Conservation (phyloP, 2,888 invertebrate species). For the Oeneis ivallda region DNA sequence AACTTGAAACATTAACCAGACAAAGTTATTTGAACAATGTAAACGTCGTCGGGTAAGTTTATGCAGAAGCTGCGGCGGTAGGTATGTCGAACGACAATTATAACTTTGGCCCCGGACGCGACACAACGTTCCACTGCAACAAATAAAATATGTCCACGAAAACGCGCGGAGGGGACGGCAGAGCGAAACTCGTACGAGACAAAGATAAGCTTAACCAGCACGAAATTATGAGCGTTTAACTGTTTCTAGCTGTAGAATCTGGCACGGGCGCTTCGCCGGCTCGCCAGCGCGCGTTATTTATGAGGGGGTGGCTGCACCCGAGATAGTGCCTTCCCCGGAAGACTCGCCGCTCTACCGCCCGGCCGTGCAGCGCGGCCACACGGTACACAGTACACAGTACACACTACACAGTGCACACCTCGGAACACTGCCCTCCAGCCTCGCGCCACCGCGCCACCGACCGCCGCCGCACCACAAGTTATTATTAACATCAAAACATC, state of each 20-base stretch:
- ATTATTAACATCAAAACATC: background rate
- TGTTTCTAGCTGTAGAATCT: conserved; percentile 82
- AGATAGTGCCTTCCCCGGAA: conserved; percentile 80
- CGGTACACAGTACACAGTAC: conserved; percentile 22
- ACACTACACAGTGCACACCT: conserved; percentile 38
- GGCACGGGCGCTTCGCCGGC: conserved; percentile 81
- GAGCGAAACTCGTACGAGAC: conserved; percentile 77
- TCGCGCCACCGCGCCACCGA: conserved; percentile 46
- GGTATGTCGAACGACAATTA: conserved; percentile 80
- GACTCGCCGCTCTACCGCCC: conserved; percentile 54
- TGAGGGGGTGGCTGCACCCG: conserved; percentile 77
- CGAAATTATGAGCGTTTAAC: conserved; percentile 82
- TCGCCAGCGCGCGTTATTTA: conserved; percentile 81
- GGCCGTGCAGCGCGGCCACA: conserved; percentile 36
- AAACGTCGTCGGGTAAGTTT: conserved; percentile 69
- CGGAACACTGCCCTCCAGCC: conserved; percentile 37
- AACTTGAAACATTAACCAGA: conserved; percentile 71
- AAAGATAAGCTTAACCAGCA: conserved; percentile 82
- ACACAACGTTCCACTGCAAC: conserved; percentile 70
- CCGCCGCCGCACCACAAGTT: conserved; percentile 1
- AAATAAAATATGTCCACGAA: conserved; percentile 79
- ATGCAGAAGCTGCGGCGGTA: conserved; percentile 77
- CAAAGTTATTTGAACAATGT: conserved; percentile 76
- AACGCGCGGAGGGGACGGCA: conserved; percentile 73
- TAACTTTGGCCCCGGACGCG: conserved; percentile 77